Evolutionary conservation across 2,113 vertebrate genomes (phyloP), one percentile per base, ranked within the genome.

Genomic region (Carollia perspicillata): DNA sequence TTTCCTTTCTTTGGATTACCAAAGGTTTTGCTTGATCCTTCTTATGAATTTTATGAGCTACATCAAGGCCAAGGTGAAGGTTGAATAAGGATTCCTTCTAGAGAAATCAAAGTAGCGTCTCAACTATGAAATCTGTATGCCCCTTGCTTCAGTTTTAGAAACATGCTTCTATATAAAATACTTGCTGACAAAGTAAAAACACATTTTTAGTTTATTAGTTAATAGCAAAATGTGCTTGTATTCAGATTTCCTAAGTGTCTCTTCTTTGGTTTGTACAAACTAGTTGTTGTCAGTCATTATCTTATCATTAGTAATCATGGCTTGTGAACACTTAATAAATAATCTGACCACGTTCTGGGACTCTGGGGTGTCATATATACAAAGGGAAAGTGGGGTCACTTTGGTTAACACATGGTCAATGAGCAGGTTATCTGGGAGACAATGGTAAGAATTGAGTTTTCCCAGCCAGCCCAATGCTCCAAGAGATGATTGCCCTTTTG

Each of bases 201-300:
- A 66, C 26, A 69, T 69, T 93, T 95, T 94, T 90, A 77, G 22
- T 81, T 94, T 60, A 74, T 84, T 18, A 74, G 8, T 69, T 91
- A 78, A 75, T n/a, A 84, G 3, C 3, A 33, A 72, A 80, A 53
- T 47, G 0, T n/a, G 35, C 23, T 90, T 81, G 2, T 75, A 55
- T 23, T 74, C 3, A 91, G 16, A 79, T 69, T 86, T 90, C 55
- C 40, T 44, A 84, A 74, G 44, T 30, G 37, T 6, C 5, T 66
- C 14, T 18, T 86, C 14, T 93, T 51, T 40, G 17, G 47, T 22
- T 93, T 65, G 10, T 74, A 18, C 28, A 78, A 89, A 66, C 0
- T 40, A 55, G 6, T 23, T 55, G 23, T 42, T 92, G 4, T 47
- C 5, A 69, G 3, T 65, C 37, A 87, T 69, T 72, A 60, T 10